Evolutionary conservation across 2,888 invertebrate species (phyloP).

Genomic region (Adineta ricciae): DNA sequence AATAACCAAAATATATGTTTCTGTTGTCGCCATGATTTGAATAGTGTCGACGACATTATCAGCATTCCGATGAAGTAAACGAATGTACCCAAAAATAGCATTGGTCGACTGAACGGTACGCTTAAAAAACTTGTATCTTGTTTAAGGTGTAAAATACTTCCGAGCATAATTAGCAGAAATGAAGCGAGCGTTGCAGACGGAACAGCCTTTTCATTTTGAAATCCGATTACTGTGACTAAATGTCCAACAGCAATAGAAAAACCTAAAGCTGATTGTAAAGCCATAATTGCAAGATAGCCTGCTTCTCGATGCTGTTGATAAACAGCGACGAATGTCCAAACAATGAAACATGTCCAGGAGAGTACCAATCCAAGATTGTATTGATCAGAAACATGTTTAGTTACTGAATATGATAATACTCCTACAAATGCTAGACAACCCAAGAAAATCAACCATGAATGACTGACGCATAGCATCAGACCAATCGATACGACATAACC

Average conservation of each 20-base stretch:
- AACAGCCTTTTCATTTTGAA: constrained; percentile 6
- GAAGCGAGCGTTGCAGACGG: background rate
- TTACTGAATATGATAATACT: background rate
- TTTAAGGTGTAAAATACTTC: background rate
- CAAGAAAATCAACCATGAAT: constrained; percentile 6
- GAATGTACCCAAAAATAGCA: constrained; percentile 1
- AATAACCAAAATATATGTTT: background rate
- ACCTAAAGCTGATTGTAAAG: background rate
- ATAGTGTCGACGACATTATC: background rate
- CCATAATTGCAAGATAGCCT: background rate
- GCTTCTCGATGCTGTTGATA: constrained; percentile 17
- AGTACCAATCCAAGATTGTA: background rate
- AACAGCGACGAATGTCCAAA: background rate
- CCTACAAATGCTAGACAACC: background rate
- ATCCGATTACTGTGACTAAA: background rate
- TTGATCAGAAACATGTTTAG: background rate
- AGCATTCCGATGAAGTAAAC: constrained; percentile 7
- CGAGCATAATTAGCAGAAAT: background rate
- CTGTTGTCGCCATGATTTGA: too few relatives aligned
- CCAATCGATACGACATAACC: background rate
- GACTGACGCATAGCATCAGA: background rate
- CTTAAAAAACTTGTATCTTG: background rate
- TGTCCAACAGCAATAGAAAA: background rate
- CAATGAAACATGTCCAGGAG: background rate
- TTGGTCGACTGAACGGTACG: background rate